Evolutionary conservation across 1,140 invertebrate species (phyloP).

Genomic region (Drosophila sturtevanti): DNA sequence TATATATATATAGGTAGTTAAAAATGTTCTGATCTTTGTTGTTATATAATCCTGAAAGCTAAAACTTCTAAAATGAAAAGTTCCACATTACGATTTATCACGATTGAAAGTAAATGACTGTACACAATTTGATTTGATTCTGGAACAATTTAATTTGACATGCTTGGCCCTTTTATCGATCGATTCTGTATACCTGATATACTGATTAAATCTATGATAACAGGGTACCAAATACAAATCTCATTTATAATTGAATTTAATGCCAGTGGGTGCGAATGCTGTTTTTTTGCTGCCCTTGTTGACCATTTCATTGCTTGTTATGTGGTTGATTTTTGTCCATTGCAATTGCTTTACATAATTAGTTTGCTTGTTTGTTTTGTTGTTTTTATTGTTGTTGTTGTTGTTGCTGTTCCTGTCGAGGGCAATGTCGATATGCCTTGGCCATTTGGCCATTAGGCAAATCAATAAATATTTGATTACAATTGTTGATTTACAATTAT

Average conservation of each 20-base stretch:
- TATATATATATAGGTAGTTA: too few relatives aligned
- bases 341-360: conserved; percentile 54
- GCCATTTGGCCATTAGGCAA: conserved; percentile 64
- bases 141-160: too few relatives aligned
- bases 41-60: too few relatives aligned
- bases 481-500: conserved; percentile 78
- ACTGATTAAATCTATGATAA: background rate
- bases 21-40: too few relatives aligned
- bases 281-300: conserved; percentile 13
- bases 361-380: conserved; percentile 39
- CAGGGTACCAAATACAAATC: conserved; percentile 11
- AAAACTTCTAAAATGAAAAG: too few relatives aligned
- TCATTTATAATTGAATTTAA: conserved; percentile 62
- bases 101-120: too few relatives aligned
- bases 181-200: too few relatives aligned
- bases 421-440: conserved; percentile 19
- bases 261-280: conserved; percentile 22
- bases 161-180: too few relatives aligned
- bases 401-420: conserved; percentile 16
- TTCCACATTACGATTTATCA: too few relatives aligned
- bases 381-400: conserved; percentile 25
- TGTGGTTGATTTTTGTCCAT: conserved; percentile 19
- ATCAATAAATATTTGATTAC: conserved; percentile 79
- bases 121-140: too few relatives aligned
- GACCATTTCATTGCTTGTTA: conserved; percentile 19